Percentiles rank a stretch among this genome's conserved stretches.
phyloP scores from a whole-genome alignment of 2,797 vertebrate genomes.

The Dryobates pubescens region DNA sequence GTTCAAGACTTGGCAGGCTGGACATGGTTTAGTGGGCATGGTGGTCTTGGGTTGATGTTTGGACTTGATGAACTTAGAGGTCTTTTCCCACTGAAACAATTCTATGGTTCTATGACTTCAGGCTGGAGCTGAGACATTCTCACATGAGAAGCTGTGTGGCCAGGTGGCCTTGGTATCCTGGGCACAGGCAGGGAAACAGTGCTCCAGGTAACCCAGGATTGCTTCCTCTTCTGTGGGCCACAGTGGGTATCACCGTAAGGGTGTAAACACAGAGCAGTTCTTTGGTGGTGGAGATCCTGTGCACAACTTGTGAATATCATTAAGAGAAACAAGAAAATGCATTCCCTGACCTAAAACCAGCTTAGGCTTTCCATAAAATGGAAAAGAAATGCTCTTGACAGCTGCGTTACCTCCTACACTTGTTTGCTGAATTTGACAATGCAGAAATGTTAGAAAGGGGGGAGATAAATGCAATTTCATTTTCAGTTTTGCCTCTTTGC shows the following conservation, averaged over 20 bases:
- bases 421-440: not conserved
- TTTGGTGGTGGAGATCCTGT: not conserved
- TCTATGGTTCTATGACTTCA: too few relatives aligned
- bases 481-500: not conserved
- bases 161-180: fast-evolving
- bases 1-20: too few relatives aligned
- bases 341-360: not conserved
- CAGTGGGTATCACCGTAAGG: not conserved
- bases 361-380: not conserved
- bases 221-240: not conserved
- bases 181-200: fast-evolving
- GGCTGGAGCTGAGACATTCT: not conserved
- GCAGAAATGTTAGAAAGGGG: fast-evolving
- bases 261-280: not conserved
- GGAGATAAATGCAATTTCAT: not conserved
- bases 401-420: not conserved
- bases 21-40: too few relatives aligned
- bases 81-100: too few relatives aligned
- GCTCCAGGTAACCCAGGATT: fast-evolving
- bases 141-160: fast-evolving
- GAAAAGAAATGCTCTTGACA: not conserved
- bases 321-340: not conserved
- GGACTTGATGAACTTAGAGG: too few relatives aligned
- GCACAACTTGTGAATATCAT: not conserved
- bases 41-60: too few relatives aligned